A percentile compares a stretch with the other conserved stretches of the same genome.
phyloP scores from a whole-genome alignment of 2,888 invertebrate species.

The Polietes domitor region DNA sequence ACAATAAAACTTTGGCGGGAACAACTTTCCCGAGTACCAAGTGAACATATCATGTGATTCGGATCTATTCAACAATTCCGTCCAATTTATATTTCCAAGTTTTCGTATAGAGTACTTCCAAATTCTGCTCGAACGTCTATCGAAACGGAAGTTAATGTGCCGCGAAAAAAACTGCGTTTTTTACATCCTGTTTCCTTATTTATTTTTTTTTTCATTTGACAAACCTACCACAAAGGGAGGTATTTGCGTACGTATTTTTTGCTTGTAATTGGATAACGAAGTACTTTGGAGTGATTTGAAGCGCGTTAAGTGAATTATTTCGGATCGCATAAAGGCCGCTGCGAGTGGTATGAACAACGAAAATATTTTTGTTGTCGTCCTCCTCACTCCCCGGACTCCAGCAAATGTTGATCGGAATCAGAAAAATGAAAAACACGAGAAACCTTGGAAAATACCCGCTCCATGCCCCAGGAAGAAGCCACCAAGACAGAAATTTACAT shows the following conservation, averaged over 20 bases:
- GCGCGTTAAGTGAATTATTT: constrained; percentile 72
- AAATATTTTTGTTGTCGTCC: constrained; percentile 43
- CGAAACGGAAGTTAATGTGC: constrained; percentile 40
- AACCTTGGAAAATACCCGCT: background rate
- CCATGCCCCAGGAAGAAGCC: background rate
- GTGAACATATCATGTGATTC: no score
- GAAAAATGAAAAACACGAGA: background rate
- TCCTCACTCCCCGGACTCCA: background rate
- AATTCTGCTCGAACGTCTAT: constrained; percentile 7
- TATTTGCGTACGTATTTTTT: constrained; percentile 49
- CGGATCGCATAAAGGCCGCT: constrained; percentile 59
- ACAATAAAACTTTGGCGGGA: no score
- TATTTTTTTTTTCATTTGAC: constrained; percentile 28
- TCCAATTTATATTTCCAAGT: background rate
- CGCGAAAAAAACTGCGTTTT: constrained; percentile 59
- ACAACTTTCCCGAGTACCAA: no score
- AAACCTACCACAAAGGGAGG: constrained; percentile 60
- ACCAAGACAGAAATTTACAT: constrained; percentile 11
- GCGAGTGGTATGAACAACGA: constrained; percentile 46
- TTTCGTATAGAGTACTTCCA: constrained; percentile 2
- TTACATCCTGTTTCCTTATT: constrained; percentile 44
- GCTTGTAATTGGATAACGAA: constrained; percentile 72
- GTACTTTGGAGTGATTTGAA: constrained; percentile 70
- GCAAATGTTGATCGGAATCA: constrained; percentile 10
- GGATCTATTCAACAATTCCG: no score